Percentiles rank a stretch among this genome's conserved stretches.
Conservation (phyloP, 2,888 invertebrate genomes). For the Andrena bicolor region DNA sequence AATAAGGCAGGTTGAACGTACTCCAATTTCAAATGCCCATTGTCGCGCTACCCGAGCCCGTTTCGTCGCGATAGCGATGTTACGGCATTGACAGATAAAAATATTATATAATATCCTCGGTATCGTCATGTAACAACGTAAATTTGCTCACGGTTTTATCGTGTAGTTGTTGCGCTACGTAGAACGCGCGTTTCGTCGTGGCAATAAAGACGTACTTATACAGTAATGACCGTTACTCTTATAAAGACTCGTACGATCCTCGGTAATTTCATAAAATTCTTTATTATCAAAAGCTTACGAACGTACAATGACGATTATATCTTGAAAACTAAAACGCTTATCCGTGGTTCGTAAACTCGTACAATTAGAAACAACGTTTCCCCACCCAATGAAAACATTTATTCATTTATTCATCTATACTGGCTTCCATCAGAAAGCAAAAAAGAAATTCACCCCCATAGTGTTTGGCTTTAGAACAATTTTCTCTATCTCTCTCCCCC, state of each 20-base stretch:
- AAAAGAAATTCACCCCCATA: conserved; percentile 19
- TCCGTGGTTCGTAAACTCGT: too few species aligned
- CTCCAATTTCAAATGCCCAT: conserved; percentile 35
- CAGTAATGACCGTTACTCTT: not conserved
- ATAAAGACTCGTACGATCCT: not conserved
- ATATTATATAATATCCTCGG: conserved; percentile 56
- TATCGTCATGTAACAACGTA: conserved; percentile 21
- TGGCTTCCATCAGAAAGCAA: not conserved
- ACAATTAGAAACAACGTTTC: too few species aligned
- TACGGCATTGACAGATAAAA: conserved; percentile 62
- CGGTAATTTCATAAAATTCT: not conserved
- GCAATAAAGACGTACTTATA: not conserved
- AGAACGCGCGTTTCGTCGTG: too few species aligned
- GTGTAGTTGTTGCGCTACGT: conserved; percentile 7
- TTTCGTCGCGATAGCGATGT: conserved; percentile 48
- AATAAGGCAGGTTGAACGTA: conserved; percentile 35
- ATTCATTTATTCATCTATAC: too few species aligned
- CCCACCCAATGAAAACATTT: too few species aligned
- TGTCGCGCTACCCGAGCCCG: conserved; percentile 35
- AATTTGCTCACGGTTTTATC: conserved; percentile 35
- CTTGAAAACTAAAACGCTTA: not conserved
- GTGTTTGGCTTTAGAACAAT: conserved; percentile 36
- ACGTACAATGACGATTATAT: not conserved
- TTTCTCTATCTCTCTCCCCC: conserved; percentile 45
- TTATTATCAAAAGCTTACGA: not conserved